phyloP scores from a whole-genome alignment of 1,140 invertebrate genomes.

The Trinorchestia longiramus region DNA sequence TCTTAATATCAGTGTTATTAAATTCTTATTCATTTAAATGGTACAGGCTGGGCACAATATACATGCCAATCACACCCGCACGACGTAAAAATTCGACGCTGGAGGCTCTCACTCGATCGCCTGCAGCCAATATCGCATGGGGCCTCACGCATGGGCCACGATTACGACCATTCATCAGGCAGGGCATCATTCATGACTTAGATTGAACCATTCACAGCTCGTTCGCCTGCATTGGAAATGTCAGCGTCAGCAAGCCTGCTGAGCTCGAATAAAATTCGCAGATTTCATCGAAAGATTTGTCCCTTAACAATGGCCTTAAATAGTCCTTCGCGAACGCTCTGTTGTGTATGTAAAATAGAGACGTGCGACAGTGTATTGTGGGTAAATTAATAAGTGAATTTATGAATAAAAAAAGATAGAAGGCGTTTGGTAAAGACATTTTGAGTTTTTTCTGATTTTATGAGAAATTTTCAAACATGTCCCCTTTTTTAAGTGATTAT shows the following conservation, averaged over 20 bases:
- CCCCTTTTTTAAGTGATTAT: neutral
- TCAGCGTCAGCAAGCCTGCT: neutral
- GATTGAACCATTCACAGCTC: slow-evolving; percentile 38
- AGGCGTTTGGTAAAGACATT: neutral
- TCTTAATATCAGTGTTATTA: too few species aligned
- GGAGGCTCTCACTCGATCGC: neutral
- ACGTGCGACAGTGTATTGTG: neutral
- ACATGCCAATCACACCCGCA: neutral
- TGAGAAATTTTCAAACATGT: neutral
- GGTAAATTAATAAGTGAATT: too few species aligned
- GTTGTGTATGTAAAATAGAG: neutral
- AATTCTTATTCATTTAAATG: too few species aligned
- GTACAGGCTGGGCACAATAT: neutral
- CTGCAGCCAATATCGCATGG: neutral
- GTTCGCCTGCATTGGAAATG: slow-evolving; percentile 19
- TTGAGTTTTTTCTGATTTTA: neutral
- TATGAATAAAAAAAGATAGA: neutral
- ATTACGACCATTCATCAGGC: slow-evolving; percentile 24
- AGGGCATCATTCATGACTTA: neutral
- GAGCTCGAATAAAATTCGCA: neutral
- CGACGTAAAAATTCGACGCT: neutral
- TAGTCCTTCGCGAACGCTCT: neutral
- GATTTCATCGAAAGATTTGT: neutral
- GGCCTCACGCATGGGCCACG: neutral
- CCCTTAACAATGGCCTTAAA: neutral